phyloP scores from a whole-genome alignment of 2,113 vertebrate species.

The Naja naja region DNA sequence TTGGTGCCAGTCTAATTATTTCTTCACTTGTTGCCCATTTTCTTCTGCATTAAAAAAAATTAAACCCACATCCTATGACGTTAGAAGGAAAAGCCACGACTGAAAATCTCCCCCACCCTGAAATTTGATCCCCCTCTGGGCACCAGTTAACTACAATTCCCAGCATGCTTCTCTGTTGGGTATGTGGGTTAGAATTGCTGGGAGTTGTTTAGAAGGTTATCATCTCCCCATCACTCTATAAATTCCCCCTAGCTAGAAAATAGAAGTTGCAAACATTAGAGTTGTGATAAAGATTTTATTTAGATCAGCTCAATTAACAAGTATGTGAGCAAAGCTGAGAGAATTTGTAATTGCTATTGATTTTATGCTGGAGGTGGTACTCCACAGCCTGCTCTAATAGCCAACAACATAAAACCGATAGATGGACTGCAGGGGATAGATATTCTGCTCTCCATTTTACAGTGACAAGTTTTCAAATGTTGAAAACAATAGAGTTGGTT shows the following conservation, averaged over 20 bases:
- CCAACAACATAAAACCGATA: conserved; percentile 13
- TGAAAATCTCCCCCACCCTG: not conserved
- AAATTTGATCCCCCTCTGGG: not conserved
- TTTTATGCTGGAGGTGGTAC: conserved; percentile 23
- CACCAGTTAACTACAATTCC: not conserved
- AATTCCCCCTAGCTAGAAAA: not conserved
- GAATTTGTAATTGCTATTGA: conserved; percentile 18
- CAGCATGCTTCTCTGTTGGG: not conserved
- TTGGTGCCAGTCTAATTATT: not conserved
- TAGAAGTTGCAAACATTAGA: not conserved
- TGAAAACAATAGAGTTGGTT: not conserved
- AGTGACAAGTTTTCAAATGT: not conserved
- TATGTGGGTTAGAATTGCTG: not conserved
- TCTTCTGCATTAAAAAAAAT: not conserved
- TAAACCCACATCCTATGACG: not conserved
- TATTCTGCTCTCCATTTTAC: not conserved
- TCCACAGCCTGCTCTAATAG: conserved; percentile 6
- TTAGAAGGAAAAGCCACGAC: not conserved
- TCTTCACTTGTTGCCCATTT: fast-evolving
- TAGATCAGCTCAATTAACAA: conserved; percentile 19
- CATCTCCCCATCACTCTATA: not conserved
- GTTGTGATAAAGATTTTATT: not conserved
- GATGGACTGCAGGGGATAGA: not conserved
- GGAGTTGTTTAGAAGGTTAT: not conserved
- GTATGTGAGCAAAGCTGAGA: not conserved